Percentiles rank a stretch among this genome's conserved stretches.
Evolutionary conservation across 2,888 invertebrate genomes (phyloP).

Genomic region (Noctuana brunneofusca): DNA sequence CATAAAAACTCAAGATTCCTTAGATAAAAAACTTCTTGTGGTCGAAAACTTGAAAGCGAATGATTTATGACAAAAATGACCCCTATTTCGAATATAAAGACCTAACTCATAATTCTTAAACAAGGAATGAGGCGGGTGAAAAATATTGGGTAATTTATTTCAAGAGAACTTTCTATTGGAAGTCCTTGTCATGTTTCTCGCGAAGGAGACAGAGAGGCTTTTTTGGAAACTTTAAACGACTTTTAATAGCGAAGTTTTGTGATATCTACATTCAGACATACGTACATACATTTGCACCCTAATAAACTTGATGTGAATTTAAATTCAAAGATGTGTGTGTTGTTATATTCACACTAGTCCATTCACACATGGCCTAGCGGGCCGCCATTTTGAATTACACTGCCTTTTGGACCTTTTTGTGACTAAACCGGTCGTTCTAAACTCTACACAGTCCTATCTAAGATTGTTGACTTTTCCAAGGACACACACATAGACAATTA

Average conservation of each 20-base stretch:
- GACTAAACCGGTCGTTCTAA: no score
- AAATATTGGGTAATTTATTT: slow-evolving; percentile 31
- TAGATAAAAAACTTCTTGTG: slow-evolving; percentile 15
- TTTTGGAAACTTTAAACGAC: slow-evolving; percentile 6
- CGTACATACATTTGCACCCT: neutral
- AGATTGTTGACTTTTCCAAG: no score
- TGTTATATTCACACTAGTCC: no score
- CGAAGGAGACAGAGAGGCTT: neutral
- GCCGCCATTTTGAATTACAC: no score
- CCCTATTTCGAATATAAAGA: slow-evolving; percentile 28
- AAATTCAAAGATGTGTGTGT: no score
- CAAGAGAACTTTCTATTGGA: slow-evolving; percentile 25
- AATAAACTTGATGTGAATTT: no score
- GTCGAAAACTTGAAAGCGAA: slow-evolving; percentile 9
- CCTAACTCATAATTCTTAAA: slow-evolving; percentile 24
- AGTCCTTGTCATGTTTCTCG: slow-evolving; percentile 19
- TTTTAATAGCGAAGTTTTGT: neutral
- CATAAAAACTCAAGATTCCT: slow-evolving; percentile 4
- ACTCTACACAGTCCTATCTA: no score
- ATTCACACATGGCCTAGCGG: no score
- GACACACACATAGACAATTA: no score
- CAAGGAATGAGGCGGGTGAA: slow-evolving; percentile 20
- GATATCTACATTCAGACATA: neutral
- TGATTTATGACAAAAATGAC: slow-evolving; percentile 27
- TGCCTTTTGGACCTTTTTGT: no score